Base-by-base conservation (phyloP, 2,888 invertebrate species). In the Lapara coniferarum region DNA sequence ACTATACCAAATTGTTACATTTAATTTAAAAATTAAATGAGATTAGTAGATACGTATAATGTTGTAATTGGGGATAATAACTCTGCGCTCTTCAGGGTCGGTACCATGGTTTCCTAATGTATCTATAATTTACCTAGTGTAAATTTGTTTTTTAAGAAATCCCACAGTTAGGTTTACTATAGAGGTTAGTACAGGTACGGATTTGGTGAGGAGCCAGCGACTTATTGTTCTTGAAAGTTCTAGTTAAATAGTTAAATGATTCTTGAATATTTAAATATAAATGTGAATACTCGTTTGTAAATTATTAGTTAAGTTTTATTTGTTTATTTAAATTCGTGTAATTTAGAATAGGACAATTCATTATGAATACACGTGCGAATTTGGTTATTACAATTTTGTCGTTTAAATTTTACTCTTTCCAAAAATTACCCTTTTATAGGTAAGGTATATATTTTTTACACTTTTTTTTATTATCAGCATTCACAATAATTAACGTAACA, bases 191-290 rank as follows among this genome's bases (percentile, higher is more conserved):
- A 44, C 59, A 53, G 68, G 63, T 69, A 69, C 68, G 69, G 52
- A 57, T 49, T 25, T 30, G 75, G 73, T 79, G 88, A 88, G 86
- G 90, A 89, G 90, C 77, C 74, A 71, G 89, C 85, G 92, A 92
- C 91, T 92, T 93, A 93, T 93, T 93, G 85, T 90, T 87, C 89
- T 86, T 84, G 73, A 78, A 66, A n/a, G 25, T 74, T 71, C 72
- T 71, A 74, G 71, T 52, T 69, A 73, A 71, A 71, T 59, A 6
- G 25, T 37, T 12, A 69, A 71, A 73, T 75, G 74, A 73, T 56
- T 74, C 74, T 72, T 75, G 71, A 74, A 74, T 75, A 71, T 71
- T 58, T 19, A 69, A 73, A 67, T 73, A 74, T 66, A 56, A 52
- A 56, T 79, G 74, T 73, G 74, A 73, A 71, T 55, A 55, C 16